phyloP scores from a whole-genome alignment of 2,888 invertebrate genomes.

The Stictocephala bisonia region DNA sequence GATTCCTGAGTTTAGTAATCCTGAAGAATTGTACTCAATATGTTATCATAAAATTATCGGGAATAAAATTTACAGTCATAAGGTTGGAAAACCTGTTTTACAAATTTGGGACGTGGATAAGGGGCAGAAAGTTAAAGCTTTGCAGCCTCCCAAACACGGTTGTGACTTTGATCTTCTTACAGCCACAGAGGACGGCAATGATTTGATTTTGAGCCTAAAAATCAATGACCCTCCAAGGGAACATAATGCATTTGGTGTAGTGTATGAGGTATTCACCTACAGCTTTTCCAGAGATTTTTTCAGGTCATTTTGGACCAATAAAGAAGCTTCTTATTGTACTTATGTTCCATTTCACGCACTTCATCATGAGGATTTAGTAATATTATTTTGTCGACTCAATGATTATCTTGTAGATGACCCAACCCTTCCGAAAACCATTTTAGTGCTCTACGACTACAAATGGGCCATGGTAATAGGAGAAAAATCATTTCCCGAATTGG shows the following conservation, averaged over 20 bases:
- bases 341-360: slow-evolving; percentile 27
- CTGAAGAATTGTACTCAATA: slow-evolving; percentile 23
- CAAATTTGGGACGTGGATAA: slow-evolving; percentile 20
- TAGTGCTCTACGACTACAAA: slow-evolving; percentile 27
- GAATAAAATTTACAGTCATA: slow-evolving; percentile 30
- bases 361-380: slow-evolving; percentile 5
- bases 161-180: slow-evolving; percentile 11
- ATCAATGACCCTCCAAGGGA: slow-evolving; percentile 26
- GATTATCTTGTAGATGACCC: slow-evolving; percentile 19
- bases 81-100: slow-evolving; percentile 16
- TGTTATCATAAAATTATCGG: slow-evolving; percentile 29
- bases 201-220: slow-evolving; percentile 17
- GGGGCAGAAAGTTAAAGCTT: not conserved
- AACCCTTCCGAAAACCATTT: slow-evolving; percentile 12
- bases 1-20: slow-evolving; percentile 17
- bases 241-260: not conserved
- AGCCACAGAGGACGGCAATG: slow-evolving; percentile 14
- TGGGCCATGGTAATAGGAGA: slow-evolving; percentile 25
- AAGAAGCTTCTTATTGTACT: not conserved
- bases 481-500: slow-evolving; percentile 20
- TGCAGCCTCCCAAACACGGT: slow-evolving; percentile 1
- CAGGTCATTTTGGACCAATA: slow-evolving; percentile 19
- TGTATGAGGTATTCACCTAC: slow-evolving; percentile 14
- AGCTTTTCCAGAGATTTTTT: slow-evolving; percentile 34
- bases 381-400: slow-evolving; percentile 26